A percentile compares a stretch with the other conserved stretches of the same genome.
phyloP scores from a whole-genome alignment of 2,113 vertebrate genomes.

The Ifrita kowaldi region DNA sequence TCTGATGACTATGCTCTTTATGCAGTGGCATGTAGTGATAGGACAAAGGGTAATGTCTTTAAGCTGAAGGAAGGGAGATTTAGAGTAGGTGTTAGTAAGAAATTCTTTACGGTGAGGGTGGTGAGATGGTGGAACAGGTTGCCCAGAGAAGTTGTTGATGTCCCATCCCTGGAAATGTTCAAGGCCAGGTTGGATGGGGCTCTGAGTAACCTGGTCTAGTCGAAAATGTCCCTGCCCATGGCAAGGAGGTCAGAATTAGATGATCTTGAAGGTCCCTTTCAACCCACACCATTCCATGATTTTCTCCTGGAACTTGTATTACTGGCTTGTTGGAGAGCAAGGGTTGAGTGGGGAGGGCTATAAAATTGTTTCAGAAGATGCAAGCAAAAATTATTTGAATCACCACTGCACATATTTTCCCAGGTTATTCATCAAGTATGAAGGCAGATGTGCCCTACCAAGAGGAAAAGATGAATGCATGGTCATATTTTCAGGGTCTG shows the following conservation, averaged over 20 bases:
- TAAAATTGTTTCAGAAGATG: not conserved
- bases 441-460: not conserved
- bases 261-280: not conserved
- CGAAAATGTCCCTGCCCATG: not conserved
- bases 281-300: not conserved
- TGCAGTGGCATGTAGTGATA: not conserved
- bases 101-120: not conserved
- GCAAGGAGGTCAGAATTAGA: not conserved
- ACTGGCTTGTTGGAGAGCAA: not conserved
- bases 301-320: not conserved
- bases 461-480: not conserved
- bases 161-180: not conserved
- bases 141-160: not conserved
- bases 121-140: not conserved
- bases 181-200: not conserved
- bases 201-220: not conserved
- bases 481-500: not conserved
- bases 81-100: not conserved
- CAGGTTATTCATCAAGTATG: not conserved
- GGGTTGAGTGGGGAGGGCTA: accelerated
- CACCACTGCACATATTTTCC: not conserved
- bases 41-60: too few species aligned
- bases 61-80: not conserved
- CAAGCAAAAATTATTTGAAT: not conserved
- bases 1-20: not conserved